These are phyloP conservation scores for Encarsia formosa DNA, from an alignment of 2,888 invertebrate species.

Conservation along the genomic window DNA sequence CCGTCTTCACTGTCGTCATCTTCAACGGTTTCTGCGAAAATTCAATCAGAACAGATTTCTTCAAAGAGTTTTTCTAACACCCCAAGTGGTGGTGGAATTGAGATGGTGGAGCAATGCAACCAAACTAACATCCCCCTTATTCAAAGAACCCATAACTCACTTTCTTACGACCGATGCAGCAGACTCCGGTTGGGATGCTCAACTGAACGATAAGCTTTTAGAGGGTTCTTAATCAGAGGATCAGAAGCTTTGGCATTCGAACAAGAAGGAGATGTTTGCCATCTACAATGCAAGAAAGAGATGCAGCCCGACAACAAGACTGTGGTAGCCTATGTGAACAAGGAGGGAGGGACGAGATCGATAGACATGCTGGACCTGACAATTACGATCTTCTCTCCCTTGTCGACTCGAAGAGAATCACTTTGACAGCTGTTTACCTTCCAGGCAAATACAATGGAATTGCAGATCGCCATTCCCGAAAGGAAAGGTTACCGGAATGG, in stretches of 20 bases:
- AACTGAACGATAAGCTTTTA: constrained; percentile 9
- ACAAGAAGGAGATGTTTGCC: constrained; percentile 23
- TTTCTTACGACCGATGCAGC: constrained; percentile 20
- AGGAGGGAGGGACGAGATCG: constrained; percentile 24
- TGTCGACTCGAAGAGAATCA: constrained; percentile 21
- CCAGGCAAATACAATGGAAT: constrained; percentile 37
- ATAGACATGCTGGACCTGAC: constrained; percentile 16
- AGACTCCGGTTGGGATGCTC: constrained; percentile 18
- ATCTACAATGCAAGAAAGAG: constrained; percentile 13
- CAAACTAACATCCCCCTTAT: constrained; percentile 9
- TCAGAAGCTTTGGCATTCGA: no score
- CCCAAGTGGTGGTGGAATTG: constrained; percentile 17
- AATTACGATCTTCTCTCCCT: constrained; percentile 7
- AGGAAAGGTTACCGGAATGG: constrained; percentile 21
- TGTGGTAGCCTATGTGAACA: constrained; percentile 23
- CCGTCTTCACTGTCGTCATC: no score
- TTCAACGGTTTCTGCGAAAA: constrained; percentile 5
- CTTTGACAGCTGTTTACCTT: constrained; percentile 30
- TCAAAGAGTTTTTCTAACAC: constrained; percentile 11
- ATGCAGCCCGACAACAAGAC: background rate
- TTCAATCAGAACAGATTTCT: constrained; percentile 22
- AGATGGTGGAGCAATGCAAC: constrained; percentile 24
- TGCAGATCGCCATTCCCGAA: constrained; percentile 33
- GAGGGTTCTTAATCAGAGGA: constrained; percentile 11
- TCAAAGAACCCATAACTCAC: constrained; percentile 15